A percentile compares a stretch with the other conserved stretches of the same genome.
Evolutionary conservation across 2,113 vertebrate species (phyloP).

Genomic region (Felis catus): F.catus_Fca126_mat1.0 CM031418.1:108122501-108123000

Average conservation of each 20-base stretch:
- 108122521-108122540: background rate
- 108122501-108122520: background rate
- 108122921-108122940: too few species aligned
- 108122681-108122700: background rate
- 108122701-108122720: background rate
- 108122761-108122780: background rate
- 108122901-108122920: too few species aligned
- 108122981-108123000: too few species aligned
- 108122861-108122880: too few species aligned
- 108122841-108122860: too few species aligned
- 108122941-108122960: too few species aligned
- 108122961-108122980: too few species aligned
- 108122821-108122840: too few species aligned
- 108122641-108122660: background rate
- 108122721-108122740: background rate
- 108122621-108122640: fast-evolving
- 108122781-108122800: background rate
- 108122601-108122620: background rate
- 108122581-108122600: background rate
- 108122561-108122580: background rate
- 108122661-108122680: background rate
- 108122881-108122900: too few species aligned
- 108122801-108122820: too few species aligned
- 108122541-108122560: background rate
- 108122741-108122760: background rate